Percentiles rank a stretch among this genome's conserved stretches.
phyloP scores from a whole-genome alignment of 23 tunicate genomes.

The Botrylloides violaceus region DNA sequence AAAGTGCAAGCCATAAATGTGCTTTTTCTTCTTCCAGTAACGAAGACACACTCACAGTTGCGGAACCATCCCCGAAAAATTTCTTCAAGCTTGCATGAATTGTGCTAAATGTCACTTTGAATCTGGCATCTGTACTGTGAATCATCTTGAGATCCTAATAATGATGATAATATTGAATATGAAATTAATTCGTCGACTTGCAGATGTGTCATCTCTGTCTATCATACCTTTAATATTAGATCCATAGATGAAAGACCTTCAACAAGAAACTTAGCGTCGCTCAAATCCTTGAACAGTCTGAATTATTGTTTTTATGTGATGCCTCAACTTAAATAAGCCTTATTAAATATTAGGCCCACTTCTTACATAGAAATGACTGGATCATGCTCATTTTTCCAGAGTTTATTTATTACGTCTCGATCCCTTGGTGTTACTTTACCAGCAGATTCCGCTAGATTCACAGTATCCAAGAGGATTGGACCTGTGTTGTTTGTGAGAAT shows the following conservation, averaged over 20 bases:
- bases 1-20: conserved; percentile 28
- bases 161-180: no score
- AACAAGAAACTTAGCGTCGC: conserved; percentile 30
- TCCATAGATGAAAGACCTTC: conserved; percentile 31
- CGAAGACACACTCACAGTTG: neutral
- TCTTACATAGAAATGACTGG: neutral
- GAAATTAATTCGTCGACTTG: no score
- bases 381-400: conserved; percentile 3
- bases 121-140: conserved; percentile 6
- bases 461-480: conserved; percentile 56
- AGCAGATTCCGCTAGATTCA: conserved; percentile 25
- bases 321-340: neutral
- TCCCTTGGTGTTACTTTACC: conserved; percentile 54
- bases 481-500: no score
- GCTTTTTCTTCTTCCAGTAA: neutral
- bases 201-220: no score
- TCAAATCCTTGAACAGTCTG: conserved; percentile 1
- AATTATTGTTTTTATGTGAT: neutral
- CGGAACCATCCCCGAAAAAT: conserved; percentile 7
- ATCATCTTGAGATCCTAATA: conserved; percentile 49
- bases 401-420: conserved; percentile 19
- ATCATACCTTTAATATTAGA: conserved; percentile 42
- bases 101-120: conserved; percentile 26
- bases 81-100: conserved; percentile 18
- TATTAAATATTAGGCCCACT: neutral